A percentile compares a stretch with the other conserved stretches of the same genome.
These are phyloP conservation scores for Lamproptera curius DNA, from an alignment of 2,888 invertebrate genomes.

Conservation along the genomic window DNA sequence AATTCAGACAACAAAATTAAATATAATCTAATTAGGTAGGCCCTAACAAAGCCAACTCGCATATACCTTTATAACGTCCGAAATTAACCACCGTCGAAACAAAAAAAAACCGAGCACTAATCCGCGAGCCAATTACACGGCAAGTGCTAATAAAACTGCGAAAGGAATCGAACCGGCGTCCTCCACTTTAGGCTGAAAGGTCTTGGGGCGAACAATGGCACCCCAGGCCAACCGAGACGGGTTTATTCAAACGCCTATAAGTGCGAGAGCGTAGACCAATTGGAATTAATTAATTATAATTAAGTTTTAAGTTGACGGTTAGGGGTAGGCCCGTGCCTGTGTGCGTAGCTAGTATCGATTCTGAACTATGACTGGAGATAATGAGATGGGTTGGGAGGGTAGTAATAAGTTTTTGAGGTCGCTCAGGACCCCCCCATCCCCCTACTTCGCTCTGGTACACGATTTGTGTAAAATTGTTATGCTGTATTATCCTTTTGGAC, in stretches of 20 bases:
- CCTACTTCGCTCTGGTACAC: too few relatives aligned
- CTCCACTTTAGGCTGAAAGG: conserved; percentile 73
- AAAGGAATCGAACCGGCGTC: conserved; percentile 70
- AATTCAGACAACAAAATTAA: too few relatives aligned
- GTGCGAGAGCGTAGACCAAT: conserved; percentile 72
- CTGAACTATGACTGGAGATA: conserved; percentile 73
- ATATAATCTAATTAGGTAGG: too few relatives aligned
- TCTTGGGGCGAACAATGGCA: conserved; percentile 75
- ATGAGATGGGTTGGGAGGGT: conserved; percentile 68
- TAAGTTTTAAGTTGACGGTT: conserved; percentile 87
- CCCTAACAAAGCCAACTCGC: too few relatives aligned
- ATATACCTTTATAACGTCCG: too few relatives aligned
- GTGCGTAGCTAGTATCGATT: conserved; percentile 68
- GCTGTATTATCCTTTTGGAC: too few relatives aligned
- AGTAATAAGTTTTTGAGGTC: conserved; percentile 71
- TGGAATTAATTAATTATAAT: conserved; percentile 91
- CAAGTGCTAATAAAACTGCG: conserved; percentile 71
- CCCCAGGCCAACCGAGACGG: conserved; percentile 57
- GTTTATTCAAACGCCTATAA: conserved; percentile 64
- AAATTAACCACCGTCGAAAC: too few relatives aligned
- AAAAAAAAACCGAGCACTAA: too few relatives aligned
- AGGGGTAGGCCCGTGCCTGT: conserved; percentile 52
- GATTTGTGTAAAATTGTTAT: too few relatives aligned
- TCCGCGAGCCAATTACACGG: too few relatives aligned
- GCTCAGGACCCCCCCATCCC: conserved; percentile 33